Evolutionary conservation across 2,888 invertebrate genomes (phyloP).

Genomic region (Caenorhabditis doughertyi): DNA sequence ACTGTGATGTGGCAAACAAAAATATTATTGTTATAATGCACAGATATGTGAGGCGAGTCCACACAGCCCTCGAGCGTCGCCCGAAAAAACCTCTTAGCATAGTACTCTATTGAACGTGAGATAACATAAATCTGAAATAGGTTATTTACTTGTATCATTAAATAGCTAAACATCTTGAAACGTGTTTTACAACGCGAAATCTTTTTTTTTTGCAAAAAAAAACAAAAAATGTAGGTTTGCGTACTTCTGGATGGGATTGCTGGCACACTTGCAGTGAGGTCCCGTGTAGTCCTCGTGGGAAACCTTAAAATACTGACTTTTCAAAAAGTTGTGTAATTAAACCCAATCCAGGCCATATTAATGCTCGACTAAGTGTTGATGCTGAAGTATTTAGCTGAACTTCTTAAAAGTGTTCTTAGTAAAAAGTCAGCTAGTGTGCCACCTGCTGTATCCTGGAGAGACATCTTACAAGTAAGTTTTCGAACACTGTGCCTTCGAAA

Average conservation of each 20-base stretch:
- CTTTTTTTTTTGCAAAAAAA: constrained; percentile 15
- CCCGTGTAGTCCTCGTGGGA: constrained; percentile 34
- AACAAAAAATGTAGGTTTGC: constrained; percentile 29
- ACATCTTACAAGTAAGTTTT: constrained; percentile 27
- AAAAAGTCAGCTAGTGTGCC: background rate
- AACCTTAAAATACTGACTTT: background rate
- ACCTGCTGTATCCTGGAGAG: constrained; percentile 6
- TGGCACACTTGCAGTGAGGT: constrained; percentile 5
- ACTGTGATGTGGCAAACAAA: constrained; percentile 44
- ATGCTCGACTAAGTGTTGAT: background rate
- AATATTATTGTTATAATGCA: constrained; percentile 48
- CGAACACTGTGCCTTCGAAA: background rate
- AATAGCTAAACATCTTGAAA: background rate
- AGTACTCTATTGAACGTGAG: background rate
- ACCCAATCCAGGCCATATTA: background rate
- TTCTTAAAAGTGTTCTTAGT: background rate
- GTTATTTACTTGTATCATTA: background rate
- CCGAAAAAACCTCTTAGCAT: constrained; percentile 58
- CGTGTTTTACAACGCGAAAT: background rate
- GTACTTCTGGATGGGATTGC: background rate
- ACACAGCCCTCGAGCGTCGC: constrained; percentile 39
- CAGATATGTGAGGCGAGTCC: constrained; percentile 57
- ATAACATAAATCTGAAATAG: constrained; percentile 26
- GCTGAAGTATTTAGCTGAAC: constrained; percentile 11
- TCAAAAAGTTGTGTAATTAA: background rate